Evolutionary conservation across 2,113 vertebrate genomes (phyloP), one percentile per base, ranked within the genome.

Genomic region (Uria lomvia): DNA sequence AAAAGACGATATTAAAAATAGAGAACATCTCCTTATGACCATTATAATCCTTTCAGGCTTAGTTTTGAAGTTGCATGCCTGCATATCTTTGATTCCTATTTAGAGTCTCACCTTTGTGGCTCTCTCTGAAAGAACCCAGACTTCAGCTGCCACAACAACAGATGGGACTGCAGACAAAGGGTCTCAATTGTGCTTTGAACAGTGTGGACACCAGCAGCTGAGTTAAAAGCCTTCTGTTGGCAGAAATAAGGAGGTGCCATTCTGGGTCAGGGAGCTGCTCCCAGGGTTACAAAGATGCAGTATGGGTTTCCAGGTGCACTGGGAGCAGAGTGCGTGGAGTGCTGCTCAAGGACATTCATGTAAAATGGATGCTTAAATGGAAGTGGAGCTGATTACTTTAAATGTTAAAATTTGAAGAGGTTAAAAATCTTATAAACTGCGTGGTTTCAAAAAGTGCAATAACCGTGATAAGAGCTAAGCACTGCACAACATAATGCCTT

Each of bases 1-100:
- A 94, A 92, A 92, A 90, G 72, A 76, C 75, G 42, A 47, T 84
- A 62, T 34, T 94, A 66, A 82, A 81, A 94, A 60, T 5, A 93
- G 62, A 88, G 47, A 75, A 32, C 36, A 92, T 62, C 36, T 86
- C 16, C 36, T 79, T 82, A 78, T 47, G 29, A 92, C 15, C 11
- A 29, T 58, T 72, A 8, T 65, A 73, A 83, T 86, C 45, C 52
- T 79, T 88, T 84, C 60, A 89, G 65, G n/a, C 29, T 80, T 87
- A 90, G 78, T 52, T 92, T 84, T 89, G 55, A 92, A 92, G 79
- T 34, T 87, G 16, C 21, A 34, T 92, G 70, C 12, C 27, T 58
- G 15, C 67, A 20, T 66, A 74, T 82, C 32, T 58, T 92, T 76
- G 45, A 83, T 83, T 90, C 91, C 17, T 78, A 4, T 66, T 90